Conservation (phyloP, 2,797 vertebrate genomes). For the Clarias laeviceps region DNA sequence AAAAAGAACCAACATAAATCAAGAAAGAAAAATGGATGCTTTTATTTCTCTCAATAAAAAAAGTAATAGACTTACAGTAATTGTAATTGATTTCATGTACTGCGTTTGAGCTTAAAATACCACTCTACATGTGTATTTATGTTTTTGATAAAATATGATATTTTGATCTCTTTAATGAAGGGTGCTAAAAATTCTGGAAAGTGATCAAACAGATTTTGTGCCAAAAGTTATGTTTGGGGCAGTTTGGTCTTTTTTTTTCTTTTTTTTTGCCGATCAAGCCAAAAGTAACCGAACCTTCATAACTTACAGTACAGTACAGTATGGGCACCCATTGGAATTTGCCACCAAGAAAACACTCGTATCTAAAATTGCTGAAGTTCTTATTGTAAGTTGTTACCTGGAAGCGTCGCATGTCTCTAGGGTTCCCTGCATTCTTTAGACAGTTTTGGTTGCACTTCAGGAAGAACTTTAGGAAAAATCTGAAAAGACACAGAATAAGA, state of each 20-base stretch:
- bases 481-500: slow-evolving; percentile 64
- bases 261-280: not conserved
- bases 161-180: not conserved
- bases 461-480: slow-evolving; percentile 91
- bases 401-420: slow-evolving; percentile 88
- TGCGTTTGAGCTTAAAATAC: not conserved
- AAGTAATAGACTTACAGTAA: not conserved
- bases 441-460: slow-evolving; percentile 92
- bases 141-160: too few relatives aligned
- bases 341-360: not conserved
- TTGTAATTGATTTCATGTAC: not conserved
- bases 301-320: not conserved
- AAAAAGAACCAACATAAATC: too few relatives aligned
- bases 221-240: not conserved
- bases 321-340: not conserved
- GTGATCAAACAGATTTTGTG: not conserved
- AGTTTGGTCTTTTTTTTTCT: not conserved
- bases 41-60: not conserved
- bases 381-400: slow-evolving; percentile 77
- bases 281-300: not conserved
- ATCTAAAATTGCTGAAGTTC: slow-evolving; percentile 41
- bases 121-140: not conserved
- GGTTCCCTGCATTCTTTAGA: slow-evolving; percentile 90
- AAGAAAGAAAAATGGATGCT: not conserved
- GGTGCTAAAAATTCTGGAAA: not conserved